Base-by-base conservation (phyloP, 2,888 invertebrate genomes). In the Zeuzera pyrina region DNA sequence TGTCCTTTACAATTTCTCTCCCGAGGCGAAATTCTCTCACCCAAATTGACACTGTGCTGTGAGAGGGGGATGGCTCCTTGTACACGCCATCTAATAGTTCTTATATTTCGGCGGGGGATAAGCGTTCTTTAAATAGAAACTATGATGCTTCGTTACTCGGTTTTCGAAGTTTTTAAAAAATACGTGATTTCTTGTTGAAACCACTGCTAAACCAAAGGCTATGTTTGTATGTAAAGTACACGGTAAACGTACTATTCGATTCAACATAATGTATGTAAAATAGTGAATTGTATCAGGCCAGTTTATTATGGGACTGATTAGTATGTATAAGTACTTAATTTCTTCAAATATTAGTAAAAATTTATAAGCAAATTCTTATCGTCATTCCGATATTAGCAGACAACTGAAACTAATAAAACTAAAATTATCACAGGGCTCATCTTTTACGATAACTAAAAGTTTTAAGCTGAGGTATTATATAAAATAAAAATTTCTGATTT, bases 1-100 rank as follows among this genome's bases (percentile, higher is more conserved):
- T 21, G 22, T 30, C 30, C 21, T 30, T 22, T 5, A 30, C 30
- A n/a, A 22, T 30, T 30, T 30, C 21, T 30, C 22, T 14, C 4
- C 30, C 22, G 11, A 30, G 12, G 1, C 21, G 19, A 30, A 30
- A 30, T n/a, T 30, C 30, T 2, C 11, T 16, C 1, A 30, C 30
- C 28, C 15, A 28, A n/a, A n/a, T 28, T 15, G n/a, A 15, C 10
- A 28, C 28, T 8, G 28, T 28, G 28, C 28, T 28, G 13, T 15
- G 10, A 6, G 15, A 15, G 13, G 16, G 28, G 14, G 14, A 15
- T 6, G 7, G 15, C 15, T 28, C 2, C n/a, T 28, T 15, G 3
- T 28, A 28, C 15, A 28, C 15, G 10, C 28, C 28, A 28, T 28
- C 28, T 15, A 2, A 28, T 4, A 15, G 2, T 12, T 28, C n/a